These are phyloP conservation scores for Megalurothrips usitatus DNA, from an alignment of 2,888 invertebrate genomes.

Conservation along the genomic window DNA sequence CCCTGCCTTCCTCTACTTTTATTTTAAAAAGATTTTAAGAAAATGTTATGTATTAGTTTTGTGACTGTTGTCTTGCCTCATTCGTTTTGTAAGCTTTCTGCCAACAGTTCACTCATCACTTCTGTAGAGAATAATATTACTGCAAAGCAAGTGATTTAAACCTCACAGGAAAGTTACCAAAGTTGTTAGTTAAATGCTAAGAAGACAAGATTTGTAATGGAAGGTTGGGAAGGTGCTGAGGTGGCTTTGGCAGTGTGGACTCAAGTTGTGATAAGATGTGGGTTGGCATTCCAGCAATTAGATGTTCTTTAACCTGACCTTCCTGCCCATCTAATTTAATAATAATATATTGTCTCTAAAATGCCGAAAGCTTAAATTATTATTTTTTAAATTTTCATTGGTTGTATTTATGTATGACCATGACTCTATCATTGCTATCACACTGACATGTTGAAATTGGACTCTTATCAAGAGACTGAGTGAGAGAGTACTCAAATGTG, in stretches of 20 bases:
- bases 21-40: background rate
- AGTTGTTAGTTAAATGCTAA: slow-evolving; percentile 1
- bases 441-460: slow-evolving; percentile 15
- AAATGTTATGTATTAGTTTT: background rate
- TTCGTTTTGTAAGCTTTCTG: slow-evolving; percentile 20
- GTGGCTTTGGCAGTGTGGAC: slow-evolving; percentile 7
- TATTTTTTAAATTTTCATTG: slow-evolving; percentile 19
- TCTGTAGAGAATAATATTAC: slow-evolving; percentile 1
- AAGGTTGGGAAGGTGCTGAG: slow-evolving; percentile 8
- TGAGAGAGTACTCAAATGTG: slow-evolving; percentile 20
- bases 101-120: slow-evolving; percentile 13
- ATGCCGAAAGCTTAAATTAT: slow-evolving; percentile 26
- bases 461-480: slow-evolving; percentile 26
- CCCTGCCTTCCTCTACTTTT: slow-evolving; percentile 9
- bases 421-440: slow-evolving; percentile 22
- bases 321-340: background rate
- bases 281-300: slow-evolving; percentile 22
- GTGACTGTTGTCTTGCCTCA: slow-evolving; percentile 25
- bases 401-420: slow-evolving; percentile 15
- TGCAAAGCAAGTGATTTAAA: slow-evolving; percentile 16
- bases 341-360: slow-evolving; percentile 23
- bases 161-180: slow-evolving; percentile 20
- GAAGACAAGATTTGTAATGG: background rate
- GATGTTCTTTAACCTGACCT: slow-evolving; percentile 22
- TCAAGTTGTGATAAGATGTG: slow-evolving; percentile 25